Evolutionary conservation across 2,888 invertebrate genomes (phyloP).

Genomic region (Falcaria lacertinaria): DNA sequence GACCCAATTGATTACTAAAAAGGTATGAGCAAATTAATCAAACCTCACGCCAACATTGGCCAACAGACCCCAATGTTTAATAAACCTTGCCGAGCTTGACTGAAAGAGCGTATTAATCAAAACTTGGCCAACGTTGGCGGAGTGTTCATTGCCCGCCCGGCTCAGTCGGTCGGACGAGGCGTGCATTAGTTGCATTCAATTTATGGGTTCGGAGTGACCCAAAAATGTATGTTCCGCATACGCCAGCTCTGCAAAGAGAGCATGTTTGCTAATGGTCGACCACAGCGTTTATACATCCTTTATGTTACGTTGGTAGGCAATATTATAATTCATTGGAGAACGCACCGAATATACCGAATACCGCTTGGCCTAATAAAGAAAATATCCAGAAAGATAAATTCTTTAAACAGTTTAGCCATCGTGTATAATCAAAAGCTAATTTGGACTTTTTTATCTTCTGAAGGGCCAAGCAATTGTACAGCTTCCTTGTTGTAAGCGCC

Average conservation of each 20-base stretch:
- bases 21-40: slow-evolving; percentile 4
- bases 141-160: slow-evolving; percentile 14
- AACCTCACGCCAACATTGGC: slow-evolving; percentile 2
- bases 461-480: no score
- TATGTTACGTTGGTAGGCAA: neutral
- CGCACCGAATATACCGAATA: no score
- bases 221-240: slow-evolving; percentile 33
- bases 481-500: no score
- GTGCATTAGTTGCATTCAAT: slow-evolving; percentile 37
- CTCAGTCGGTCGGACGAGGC: slow-evolving; percentile 12
- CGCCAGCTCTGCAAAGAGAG: slow-evolving; percentile 23
- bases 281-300: neutral
- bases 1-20: neutral
- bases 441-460: no score
- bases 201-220: slow-evolving; percentile 27
- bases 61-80: neutral
- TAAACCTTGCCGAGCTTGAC: neutral
- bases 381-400: no score
- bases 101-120: slow-evolving; percentile 8
- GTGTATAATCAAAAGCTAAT: no score
- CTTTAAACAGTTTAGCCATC: no score
- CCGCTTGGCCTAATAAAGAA: no score
- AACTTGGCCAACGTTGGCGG: slow-evolving; percentile 14
- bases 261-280: slow-evolving; percentile 5
- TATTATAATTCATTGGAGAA: no score